Percentiles rank a stretch among this genome's conserved stretches.
Evolutionary conservation across 2,113 vertebrate genomes (phyloP).

Genomic region (Microtus montanus): DNA sequence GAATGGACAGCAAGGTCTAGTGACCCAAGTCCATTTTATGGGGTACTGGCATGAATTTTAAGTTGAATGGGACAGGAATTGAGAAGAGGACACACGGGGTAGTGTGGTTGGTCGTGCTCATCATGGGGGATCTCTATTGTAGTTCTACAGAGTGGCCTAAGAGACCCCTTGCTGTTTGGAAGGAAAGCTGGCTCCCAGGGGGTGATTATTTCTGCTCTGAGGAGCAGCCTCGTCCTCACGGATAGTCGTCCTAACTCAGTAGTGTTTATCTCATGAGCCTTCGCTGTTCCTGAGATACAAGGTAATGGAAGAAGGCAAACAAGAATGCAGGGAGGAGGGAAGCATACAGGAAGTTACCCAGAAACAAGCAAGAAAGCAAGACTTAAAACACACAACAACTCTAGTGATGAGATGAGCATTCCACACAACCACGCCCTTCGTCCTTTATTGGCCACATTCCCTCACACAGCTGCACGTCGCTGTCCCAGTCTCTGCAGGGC

Average conservation of each 20-base stretch:
- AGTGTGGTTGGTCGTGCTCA: background rate
- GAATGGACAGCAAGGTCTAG: background rate
- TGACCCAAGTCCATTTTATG: background rate
- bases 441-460: background rate
- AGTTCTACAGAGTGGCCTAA: background rate
- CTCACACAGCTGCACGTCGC: background rate
- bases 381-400: no score
- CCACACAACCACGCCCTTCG: background rate
- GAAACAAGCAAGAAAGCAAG: background rate
- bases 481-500: background rate
- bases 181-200: background rate
- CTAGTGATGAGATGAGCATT: background rate
- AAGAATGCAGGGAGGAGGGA: no score
- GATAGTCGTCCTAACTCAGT: background rate
- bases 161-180: background rate
- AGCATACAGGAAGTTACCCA: no score
- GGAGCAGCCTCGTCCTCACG: background rate
- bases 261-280: background rate
- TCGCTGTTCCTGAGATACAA: background rate
- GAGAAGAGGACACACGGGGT: background rate
- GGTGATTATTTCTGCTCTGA: background rate
- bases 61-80: background rate
- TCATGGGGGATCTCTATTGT: background rate
- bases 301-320: background rate
- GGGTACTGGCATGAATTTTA: background rate